A percentile compares a stretch with the other conserved stretches of the same genome.
phyloP scores from a whole-genome alignment of 92 coral and sea anemone species.

The Galaxea fascicularis region DNA sequence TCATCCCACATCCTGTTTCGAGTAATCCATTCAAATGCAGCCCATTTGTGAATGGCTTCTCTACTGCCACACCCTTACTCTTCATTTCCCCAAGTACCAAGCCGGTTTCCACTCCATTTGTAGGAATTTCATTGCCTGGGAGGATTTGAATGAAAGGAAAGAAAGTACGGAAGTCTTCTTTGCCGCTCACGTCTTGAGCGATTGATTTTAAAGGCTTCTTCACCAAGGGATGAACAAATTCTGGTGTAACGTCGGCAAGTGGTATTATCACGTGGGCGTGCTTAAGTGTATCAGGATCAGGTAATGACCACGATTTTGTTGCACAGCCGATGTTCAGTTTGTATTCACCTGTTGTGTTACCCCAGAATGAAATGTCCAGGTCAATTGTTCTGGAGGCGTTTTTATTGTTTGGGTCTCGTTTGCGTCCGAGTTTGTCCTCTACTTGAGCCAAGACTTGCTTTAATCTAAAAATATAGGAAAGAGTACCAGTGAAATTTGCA shows the following conservation, averaged over 20 bases:
- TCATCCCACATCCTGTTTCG: not conserved
- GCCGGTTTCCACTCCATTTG: conserved; percentile 1
- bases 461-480: conserved; percentile 37
- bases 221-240: conserved; percentile 68
- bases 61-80: not conserved
- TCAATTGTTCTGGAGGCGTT: conserved; percentile 67
- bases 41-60: not conserved
- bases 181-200: conserved; percentile 65
- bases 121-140: not conserved
- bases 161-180: conserved; percentile 50
- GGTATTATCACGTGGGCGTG: conserved; percentile 81
- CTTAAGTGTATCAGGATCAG: conserved; percentile 70
- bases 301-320: conserved; percentile 45
- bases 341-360: conserved; percentile 43
- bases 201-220: conserved; percentile 56
- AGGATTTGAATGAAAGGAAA: conserved; percentile 48
- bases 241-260: conserved; percentile 84
- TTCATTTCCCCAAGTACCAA: not conserved
- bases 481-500: not conserved
- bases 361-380: conserved; percentile 79
- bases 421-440: conserved; percentile 55
- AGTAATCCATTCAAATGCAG: not conserved
- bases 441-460: conserved; percentile 51
- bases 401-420: conserved; percentile 61
- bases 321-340: conserved; percentile 24